Evolutionary conservation across 2,797 vertebrate species (phyloP).

Genomic region (Hozukius guyotensis): DNA sequence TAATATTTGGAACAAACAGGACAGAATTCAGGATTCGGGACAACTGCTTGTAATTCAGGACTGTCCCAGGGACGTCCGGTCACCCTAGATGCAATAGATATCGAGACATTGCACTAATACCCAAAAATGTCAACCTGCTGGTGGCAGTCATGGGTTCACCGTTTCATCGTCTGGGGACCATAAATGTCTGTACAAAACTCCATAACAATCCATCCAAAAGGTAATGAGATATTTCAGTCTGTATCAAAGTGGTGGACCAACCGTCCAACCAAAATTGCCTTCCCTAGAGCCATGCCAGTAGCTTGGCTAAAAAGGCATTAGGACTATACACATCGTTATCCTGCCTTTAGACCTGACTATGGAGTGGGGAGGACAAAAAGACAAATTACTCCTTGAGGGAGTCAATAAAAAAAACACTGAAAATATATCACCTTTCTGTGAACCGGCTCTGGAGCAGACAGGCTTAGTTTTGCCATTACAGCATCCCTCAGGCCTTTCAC

Average conservation of each 20-base stretch:
- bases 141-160: neutral
- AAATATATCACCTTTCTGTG: constrained; percentile 53
- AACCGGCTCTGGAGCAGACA: constrained; percentile 33
- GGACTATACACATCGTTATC: neutral
- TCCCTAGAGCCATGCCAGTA: neutral
- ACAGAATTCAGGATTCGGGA: no score
- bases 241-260: neutral
- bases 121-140: neutral
- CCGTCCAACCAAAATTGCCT: neutral
- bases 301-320: neutral
- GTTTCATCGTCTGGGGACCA: neutral
- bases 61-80: no score
- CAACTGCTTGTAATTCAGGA: no score
- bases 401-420: constrained; percentile 39
- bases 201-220: neutral
- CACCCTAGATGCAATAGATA: neutral
- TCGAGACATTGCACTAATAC: neutral
- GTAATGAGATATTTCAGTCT: neutral
- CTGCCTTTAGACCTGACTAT: neutral
- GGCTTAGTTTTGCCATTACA: constrained; percentile 63
- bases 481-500: constrained; percentile 49
- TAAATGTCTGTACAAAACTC: neutral
- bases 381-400: neutral
- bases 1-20: no score
- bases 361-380: neutral